These are phyloP conservation scores for Steatornis caripensis DNA, from an alignment of 2,113 vertebrate genomes.

Conservation along the genomic window DNA sequence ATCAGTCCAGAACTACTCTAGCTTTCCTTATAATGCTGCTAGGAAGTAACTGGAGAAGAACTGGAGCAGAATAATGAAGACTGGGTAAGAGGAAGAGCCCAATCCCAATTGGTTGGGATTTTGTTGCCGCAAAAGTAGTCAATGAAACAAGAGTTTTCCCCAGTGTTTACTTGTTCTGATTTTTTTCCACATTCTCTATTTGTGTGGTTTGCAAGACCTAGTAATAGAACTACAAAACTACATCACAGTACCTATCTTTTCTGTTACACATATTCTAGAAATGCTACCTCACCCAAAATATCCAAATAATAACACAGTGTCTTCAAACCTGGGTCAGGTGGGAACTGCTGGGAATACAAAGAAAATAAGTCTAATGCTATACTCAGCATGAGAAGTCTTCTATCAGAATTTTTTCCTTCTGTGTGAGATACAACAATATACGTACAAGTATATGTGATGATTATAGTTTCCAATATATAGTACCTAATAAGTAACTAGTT, in stretches of 20 bases:
- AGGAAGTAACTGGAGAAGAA: not conserved
- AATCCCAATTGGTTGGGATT: not conserved
- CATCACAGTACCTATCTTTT: not conserved
- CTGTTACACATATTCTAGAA: not conserved
- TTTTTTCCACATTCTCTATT: not conserved
- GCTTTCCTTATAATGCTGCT: not conserved
- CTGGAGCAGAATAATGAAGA: not conserved
- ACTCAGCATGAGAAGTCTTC: not conserved
- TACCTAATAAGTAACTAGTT: not conserved
- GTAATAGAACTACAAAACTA: not conserved
- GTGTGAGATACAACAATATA: not conserved
- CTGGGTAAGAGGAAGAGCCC: not conserved
- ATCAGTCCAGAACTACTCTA: not conserved
- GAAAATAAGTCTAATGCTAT: not conserved
- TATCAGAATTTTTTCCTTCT: not conserved
- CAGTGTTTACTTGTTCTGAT: not conserved
- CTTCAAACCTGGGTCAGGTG: not conserved
- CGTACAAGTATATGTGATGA: not conserved
- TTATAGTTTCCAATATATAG: too few species aligned
- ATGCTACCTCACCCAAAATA: not conserved
- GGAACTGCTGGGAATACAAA: not conserved
- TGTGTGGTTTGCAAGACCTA: not conserved
- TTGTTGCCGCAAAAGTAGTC: not conserved
- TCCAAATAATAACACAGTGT: not conserved
- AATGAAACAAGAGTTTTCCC: not conserved